Base-by-base conservation (phyloP, 2,113 vertebrate species). In the Tamias sibiricus region DNA sequence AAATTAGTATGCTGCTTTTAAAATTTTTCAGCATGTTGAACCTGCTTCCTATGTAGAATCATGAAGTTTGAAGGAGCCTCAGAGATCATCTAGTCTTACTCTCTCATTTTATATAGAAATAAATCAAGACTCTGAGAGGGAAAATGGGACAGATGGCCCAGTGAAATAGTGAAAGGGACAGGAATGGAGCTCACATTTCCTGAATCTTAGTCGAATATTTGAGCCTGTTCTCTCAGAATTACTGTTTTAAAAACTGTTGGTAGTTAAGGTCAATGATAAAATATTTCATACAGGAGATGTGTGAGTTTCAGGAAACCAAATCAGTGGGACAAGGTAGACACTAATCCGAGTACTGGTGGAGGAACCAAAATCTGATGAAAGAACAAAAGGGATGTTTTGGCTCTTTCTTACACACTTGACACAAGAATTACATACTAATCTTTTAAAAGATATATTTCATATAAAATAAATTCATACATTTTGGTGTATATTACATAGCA, bases 1-100 rank as follows among this genome's bases (percentile, higher is more conserved):
- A 97, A 90, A 90, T 85, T 24, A 76, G 68, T 44, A 92, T 37
- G 4, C 24, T 66, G 17, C 22, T 83, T 84, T 77, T 40, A 94
- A 87, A 86, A 49, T 77, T 90, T 94, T 86, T 57, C 52, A 94
- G 49, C 44, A 64, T 82, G 37, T 72, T 91, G 62, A 94, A 57
- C 17, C 26, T 66, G 37, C 72, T 92, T 82, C 81, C 68, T 66
- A 71, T 59, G 88, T 81, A 85, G 28, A 82, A 59, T 90, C 52
- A 77, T 37, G 24, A 86, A 86, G 74, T 30, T 72, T 81, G 32
- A 81, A 71, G 28, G 7, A 7, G 6, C 24, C 68, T 95, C 57
- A 77, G 26, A 93, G 44, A 90, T 82, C 42, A 86, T 24, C 54
- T 79, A 72, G 44, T 22, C 28, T 64, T 12, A 40, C n/a, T 75